phyloP scores from a whole-genome alignment of 1,140 invertebrate genomes.

The Araneus ventricosus region DNA sequence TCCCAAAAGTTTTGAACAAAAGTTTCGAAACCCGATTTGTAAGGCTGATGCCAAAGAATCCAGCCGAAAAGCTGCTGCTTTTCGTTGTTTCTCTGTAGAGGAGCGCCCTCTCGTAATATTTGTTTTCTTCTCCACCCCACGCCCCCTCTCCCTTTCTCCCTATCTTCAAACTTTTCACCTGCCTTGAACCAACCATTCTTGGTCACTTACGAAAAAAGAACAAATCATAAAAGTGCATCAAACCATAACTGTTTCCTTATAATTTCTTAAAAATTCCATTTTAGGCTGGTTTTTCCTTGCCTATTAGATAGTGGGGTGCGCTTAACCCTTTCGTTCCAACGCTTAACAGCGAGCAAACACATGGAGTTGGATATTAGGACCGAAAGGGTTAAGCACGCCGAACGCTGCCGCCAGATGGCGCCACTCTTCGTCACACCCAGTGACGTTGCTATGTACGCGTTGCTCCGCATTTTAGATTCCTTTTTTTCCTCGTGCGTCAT shows the following conservation, averaged over 20 bases:
- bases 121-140: background rate
- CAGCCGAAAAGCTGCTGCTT: background rate
- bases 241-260: background rate
- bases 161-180: background rate
- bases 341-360: background rate
- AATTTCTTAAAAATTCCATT: background rate
- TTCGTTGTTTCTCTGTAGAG: background rate
- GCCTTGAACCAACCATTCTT: too few species aligned
- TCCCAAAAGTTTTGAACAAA: background rate
- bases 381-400: slow-evolving; percentile 57
- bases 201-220: background rate
- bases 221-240: background rate
- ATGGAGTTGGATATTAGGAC: slow-evolving; percentile 38
- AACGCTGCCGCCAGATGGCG: slow-evolving; percentile 68
- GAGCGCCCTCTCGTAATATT: slow-evolving; percentile 19
- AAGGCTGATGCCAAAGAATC: slow-evolving; percentile 1
- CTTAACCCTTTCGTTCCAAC: slow-evolving; percentile 3
- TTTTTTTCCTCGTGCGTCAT: slow-evolving; percentile 32
- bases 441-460: slow-evolving; percentile 75
- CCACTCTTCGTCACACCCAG: slow-evolving; percentile 40
- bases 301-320: background rate
- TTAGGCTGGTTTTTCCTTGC: too few species aligned
- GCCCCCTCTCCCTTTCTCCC: background rate
- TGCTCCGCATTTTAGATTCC: slow-evolving; percentile 34
- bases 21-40: slow-evolving; percentile 23